Evolutionary conservation across 2,113 vertebrate genomes (phyloP).

Genomic region (Syrrhaptes paradoxus): DNA sequence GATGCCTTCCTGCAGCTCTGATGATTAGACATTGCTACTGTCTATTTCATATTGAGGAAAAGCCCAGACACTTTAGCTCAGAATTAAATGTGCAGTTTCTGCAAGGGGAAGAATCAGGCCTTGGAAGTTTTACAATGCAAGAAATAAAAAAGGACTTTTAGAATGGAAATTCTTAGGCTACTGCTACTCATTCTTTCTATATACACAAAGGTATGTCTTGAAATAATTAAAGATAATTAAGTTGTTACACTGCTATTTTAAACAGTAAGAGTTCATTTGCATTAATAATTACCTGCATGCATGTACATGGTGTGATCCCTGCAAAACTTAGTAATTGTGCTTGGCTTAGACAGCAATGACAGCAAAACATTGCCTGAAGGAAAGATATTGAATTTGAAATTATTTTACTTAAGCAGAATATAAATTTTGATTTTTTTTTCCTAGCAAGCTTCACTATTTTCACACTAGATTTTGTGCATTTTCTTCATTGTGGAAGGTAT

Average conservation of each 20-base stretch:
- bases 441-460: not conserved
- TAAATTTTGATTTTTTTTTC: not conserved
- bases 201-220: not conserved
- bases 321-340: not conserved
- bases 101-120: not conserved
- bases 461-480: not conserved
- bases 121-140: not conserved
- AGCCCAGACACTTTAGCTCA: not conserved
- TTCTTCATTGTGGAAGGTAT: not conserved
- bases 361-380: not conserved
- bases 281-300: slow-evolving; percentile 20
- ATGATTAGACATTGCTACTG: not conserved
- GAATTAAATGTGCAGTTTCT: not conserved
- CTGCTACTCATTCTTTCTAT: not conserved
- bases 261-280: slow-evolving; percentile 9
- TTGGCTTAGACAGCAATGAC: not conserved
- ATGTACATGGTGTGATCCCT: not conserved
- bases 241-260: not conserved
- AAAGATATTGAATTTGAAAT: not conserved
- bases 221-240: slow-evolving; percentile 23
- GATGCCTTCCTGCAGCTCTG: not conserved
- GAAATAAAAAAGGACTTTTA: not conserved
- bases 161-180: not conserved
- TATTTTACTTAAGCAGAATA: not conserved
- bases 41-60: not conserved